Evolutionary conservation across 2,888 invertebrate species (phyloP).

Genomic region (Zootermopsis nevadensis): DNA sequence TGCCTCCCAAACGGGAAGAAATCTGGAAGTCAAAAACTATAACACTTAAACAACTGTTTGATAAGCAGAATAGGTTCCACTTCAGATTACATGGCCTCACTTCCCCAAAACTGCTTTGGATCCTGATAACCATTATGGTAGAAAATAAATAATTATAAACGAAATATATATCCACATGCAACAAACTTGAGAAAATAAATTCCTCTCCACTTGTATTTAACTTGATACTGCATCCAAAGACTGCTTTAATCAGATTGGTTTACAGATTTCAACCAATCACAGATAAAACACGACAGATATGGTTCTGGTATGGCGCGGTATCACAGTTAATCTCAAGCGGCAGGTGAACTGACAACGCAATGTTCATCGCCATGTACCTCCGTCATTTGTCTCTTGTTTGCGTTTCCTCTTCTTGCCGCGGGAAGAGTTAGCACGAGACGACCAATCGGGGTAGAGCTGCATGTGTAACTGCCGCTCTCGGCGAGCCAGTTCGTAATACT

Average conservation of each 20-base stretch:
- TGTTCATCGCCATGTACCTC: conserved; percentile 76
- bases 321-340: conserved; percentile 47
- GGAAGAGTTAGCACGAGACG: conserved; percentile 99
- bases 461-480: conserved; percentile 98
- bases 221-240: conserved; percentile 45
- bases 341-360: conserved; percentile 33
- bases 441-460: conserved; percentile 99
- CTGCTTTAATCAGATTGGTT: conserved; percentile 35
- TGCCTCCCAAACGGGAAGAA: conserved; percentile 8
- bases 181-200: conserved; percentile 48
- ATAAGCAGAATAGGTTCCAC: conserved; percentile 55
- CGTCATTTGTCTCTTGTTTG: conserved; percentile 97
- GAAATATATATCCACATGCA: conserved; percentile 47
- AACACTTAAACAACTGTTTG: conserved; percentile 44
- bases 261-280: conserved; percentile 13
- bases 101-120: conserved; percentile 36
- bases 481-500: conserved; percentile 99
- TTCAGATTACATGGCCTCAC: conserved; percentile 31
- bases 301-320: conserved; percentile 21
- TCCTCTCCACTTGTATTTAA: conserved; percentile 46
- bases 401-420: conserved; percentile 99
- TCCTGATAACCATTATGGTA: conserved; percentile 27
- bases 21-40: conserved; percentile 39
- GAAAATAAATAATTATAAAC: conserved; percentile 35
- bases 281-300: conserved; percentile 34